phyloP scores from a whole-genome alignment of 2,113 vertebrate species.

The Actenoides lindsayi region DNA sequence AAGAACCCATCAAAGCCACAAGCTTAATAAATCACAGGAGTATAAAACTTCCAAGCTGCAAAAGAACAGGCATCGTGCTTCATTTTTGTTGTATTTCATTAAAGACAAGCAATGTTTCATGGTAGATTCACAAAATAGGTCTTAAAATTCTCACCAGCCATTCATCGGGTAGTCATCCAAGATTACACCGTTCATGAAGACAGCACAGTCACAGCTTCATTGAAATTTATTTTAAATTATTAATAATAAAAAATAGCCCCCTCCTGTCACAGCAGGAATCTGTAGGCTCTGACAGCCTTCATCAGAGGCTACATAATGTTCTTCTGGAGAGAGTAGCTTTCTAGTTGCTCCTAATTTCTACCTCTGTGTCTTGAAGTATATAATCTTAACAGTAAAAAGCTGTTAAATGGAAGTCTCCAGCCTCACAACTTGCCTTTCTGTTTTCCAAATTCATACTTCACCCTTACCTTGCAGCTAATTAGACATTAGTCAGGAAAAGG shows the following conservation, averaged over 20 bases:
- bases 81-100: background rate
- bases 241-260: background rate
- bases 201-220: background rate
- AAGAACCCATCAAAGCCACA: background rate
- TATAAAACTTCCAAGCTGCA: background rate
- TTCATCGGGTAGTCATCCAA: background rate
- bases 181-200: background rate
- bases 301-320: background rate
- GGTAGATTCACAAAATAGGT: background rate
- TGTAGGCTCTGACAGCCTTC: background rate
- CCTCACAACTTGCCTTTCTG: background rate
- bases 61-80: background rate
- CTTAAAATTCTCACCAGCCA: background rate
- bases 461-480: background rate
- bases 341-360: background rate
- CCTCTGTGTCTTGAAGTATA: background rate
- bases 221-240: background rate
- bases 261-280: background rate
- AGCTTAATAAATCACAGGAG: conserved; percentile 6
- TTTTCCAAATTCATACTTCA: background rate
- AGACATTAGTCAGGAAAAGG: background rate
- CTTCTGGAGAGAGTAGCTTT: background rate
- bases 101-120: background rate
- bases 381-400: background rate
- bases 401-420: background rate